These are phyloP conservation scores for Cancer borealis DNA, from an alignment of 2,888 invertebrate genomes.

Conservation along the genomic window DNA sequence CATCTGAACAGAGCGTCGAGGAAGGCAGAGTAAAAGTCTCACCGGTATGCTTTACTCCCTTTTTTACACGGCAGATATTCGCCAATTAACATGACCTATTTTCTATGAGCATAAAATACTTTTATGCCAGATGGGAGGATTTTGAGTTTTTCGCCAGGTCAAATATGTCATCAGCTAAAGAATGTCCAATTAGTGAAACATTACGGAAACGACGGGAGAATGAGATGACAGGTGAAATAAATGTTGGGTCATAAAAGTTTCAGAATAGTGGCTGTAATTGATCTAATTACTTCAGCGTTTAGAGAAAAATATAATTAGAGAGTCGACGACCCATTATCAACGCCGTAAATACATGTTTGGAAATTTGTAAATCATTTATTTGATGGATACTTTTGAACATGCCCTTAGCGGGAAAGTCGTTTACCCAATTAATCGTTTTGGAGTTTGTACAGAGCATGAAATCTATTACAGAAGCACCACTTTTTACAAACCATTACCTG, in stretches of 20 bases:
- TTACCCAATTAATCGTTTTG: constrained; percentile 2
- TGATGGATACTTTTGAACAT: constrained; percentile 14
- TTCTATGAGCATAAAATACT: constrained; percentile 23
- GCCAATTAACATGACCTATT: constrained; percentile 38
- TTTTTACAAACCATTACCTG: not conserved
- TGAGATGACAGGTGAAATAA: constrained; percentile 41
- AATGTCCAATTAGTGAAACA: constrained; percentile 45
- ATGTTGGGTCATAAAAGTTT: constrained; percentile 27
- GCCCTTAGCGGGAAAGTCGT: constrained; percentile 15
- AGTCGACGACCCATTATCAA: not conserved
- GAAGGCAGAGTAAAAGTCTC: constrained; percentile 10
- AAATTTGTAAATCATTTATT: constrained; percentile 26
- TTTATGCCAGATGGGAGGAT: constrained; percentile 25
- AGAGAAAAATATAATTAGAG: constrained; percentile 35
- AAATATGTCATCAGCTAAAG: constrained; percentile 32
- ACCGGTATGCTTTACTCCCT: constrained; percentile 29
- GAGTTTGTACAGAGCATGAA: not conserved
- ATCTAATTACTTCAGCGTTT: constrained; percentile 33
- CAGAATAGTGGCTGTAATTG: constrained; percentile 40
- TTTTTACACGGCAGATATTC: not conserved
- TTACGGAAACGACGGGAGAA: constrained; percentile 33
- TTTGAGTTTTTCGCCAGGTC: constrained; percentile 32
- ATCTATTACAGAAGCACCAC: not conserved
- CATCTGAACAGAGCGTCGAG: not conserved
- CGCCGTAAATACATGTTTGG: constrained; percentile 22